phyloP scores from a whole-genome alignment of 2,797 vertebrate genomes.

The Propithecus deckenii region DNA sequence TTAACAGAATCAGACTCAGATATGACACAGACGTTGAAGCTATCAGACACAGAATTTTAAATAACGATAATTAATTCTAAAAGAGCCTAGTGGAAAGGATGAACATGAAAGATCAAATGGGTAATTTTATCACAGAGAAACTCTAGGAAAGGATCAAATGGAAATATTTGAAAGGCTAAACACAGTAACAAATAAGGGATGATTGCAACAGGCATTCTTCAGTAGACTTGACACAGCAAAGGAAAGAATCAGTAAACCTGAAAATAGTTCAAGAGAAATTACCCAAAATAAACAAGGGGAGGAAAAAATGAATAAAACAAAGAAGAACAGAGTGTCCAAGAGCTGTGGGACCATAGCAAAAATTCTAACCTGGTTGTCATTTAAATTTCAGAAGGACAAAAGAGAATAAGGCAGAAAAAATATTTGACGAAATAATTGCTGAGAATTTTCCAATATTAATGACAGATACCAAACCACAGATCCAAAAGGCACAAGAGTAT shows the following conservation, averaged over 20 bases:
- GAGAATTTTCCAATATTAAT: slow-evolving; percentile 7
- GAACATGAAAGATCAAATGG: neutral
- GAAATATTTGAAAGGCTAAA: neutral
- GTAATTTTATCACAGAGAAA: neutral
- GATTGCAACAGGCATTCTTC: neutral
- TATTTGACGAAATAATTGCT: neutral
- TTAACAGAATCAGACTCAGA: neutral
- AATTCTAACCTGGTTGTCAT: neutral
- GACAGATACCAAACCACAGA: slow-evolving; percentile 34
- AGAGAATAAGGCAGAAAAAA: neutral
- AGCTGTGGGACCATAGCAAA: neutral
- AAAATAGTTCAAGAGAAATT: neutral
- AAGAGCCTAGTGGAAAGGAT: neutral
- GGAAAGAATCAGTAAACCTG: neutral
- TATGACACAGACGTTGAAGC: neutral
- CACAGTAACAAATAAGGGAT: neutral
- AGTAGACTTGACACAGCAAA: neutral
- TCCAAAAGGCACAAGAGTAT: neutral
- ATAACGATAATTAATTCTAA: slow-evolving; percentile 9
- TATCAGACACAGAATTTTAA: neutral
- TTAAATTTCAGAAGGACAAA: neutral
- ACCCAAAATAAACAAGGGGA: slow-evolving; percentile 23
- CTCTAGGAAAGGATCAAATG: neutral
- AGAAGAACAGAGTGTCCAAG: neutral
- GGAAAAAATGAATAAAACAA: neutral